Conservation (phyloP, 2,888 invertebrate species). For the Troilus luridus region DNA sequence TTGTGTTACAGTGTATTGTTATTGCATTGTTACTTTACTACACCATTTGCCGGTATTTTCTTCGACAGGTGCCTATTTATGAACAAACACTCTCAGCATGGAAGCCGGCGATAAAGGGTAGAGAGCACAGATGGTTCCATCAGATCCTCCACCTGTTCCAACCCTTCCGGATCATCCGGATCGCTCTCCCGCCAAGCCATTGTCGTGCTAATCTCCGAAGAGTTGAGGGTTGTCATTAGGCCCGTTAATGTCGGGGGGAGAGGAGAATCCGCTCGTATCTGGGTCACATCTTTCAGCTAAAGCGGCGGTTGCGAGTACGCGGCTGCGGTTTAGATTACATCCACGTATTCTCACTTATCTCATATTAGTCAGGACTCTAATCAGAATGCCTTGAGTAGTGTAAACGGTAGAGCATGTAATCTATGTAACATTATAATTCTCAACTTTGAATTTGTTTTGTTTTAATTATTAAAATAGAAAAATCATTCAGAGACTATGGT, state of each 20-base stretch:
- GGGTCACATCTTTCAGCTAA: neutral
- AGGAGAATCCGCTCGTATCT: neutral
- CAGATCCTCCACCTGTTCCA: neutral
- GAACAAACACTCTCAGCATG: neutral
- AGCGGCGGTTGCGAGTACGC: neutral
- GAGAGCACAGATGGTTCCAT: neutral
- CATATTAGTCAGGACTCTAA: too few relatives aligned
- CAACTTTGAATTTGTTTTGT: too few relatives aligned
- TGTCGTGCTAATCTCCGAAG: neutral
- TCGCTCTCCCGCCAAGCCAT: neutral
- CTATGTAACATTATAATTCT: too few relatives aligned
- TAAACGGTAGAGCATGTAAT: too few relatives aligned
- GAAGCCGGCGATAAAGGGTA: neutral
- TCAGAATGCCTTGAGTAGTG: too few relatives aligned
- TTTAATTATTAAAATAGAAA: too few relatives aligned
- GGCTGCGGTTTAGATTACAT: too few relatives aligned
- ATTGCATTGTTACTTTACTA: neutral
- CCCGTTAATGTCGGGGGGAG: neutral
- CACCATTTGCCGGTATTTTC: neutral
- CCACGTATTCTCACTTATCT: too few relatives aligned
- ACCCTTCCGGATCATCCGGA: conserved; percentile 19
- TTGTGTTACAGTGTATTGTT: too few relatives aligned
- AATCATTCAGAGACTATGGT: too few relatives aligned
- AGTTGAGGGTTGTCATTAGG: conserved; percentile 6
- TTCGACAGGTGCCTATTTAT: neutral